Evolutionary conservation across 64 coral and sea anemone species (phyloP).

Genomic region (Platygyra sinensis): DNA sequence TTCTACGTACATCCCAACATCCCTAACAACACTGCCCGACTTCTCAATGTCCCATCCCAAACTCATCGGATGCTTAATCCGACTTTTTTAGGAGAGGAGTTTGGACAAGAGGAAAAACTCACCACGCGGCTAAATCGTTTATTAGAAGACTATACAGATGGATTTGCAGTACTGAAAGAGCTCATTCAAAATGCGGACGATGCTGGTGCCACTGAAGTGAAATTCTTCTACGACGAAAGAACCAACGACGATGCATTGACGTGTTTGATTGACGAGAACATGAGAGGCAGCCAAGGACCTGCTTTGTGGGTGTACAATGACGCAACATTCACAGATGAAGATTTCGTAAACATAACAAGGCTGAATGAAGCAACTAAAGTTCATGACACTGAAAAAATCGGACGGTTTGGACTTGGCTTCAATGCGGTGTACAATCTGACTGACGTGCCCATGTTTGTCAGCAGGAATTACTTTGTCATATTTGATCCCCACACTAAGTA

Average conservation of each 20-base stretch:
- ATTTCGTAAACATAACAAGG: conserved; percentile 78
- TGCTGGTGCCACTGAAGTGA: conserved; percentile 77
- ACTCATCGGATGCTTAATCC: conserved; percentile 71
- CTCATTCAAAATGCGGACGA: conserved; percentile 91
- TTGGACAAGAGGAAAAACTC: conserved; percentile 81
- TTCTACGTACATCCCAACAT: conserved; percentile 74
- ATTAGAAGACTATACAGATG: conserved; percentile 85
- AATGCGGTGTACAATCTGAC: conserved; percentile 85
- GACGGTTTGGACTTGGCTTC: conserved; percentile 85
- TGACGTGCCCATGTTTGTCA: conserved; percentile 82
- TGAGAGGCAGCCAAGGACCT: conserved; percentile 73
- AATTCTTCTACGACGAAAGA: conserved; percentile 72
- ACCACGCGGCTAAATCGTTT: conserved; percentile 60
- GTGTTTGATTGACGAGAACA: conserved; percentile 58
- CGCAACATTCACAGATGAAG: conserved; percentile 66
- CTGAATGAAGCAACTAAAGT: conserved; percentile 78
- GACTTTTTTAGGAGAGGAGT: conserved; percentile 70
- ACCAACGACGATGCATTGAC: conserved; percentile 66
- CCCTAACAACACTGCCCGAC: conserved; percentile 55
- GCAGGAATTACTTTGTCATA: conserved; percentile 70
- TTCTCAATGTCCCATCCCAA: conserved; percentile 63
- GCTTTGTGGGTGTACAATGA: conserved; percentile 84
- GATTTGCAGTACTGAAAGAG: conserved; percentile 77
- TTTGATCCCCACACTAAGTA: conserved; percentile 79
- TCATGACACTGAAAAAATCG: conserved; percentile 67